phyloP scores from a whole-genome alignment of 2,888 invertebrate genomes.

The Phortica okadai region DNA sequence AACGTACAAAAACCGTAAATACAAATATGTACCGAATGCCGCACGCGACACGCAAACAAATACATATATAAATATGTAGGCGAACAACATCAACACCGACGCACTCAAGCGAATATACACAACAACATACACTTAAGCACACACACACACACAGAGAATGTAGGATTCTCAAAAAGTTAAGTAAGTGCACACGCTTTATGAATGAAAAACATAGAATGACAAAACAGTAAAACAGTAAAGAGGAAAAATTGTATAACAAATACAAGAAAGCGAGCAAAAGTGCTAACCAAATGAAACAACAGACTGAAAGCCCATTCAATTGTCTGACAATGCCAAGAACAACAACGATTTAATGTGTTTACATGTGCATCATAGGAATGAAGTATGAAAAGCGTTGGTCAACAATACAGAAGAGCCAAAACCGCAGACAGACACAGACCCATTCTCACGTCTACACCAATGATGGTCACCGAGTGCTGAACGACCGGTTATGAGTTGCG shows the following conservation, averaged over 20 bases:
- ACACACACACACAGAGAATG: slow-evolving; percentile 24
- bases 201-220: slow-evolving; percentile 40
- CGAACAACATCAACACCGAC: background rate
- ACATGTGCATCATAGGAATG: background rate
- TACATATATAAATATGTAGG: too few species aligned
- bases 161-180: slow-evolving; percentile 18
- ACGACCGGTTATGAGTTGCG: too few species aligned
- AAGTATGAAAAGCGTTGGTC: background rate
- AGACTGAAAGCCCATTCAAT: slow-evolving; percentile 65
- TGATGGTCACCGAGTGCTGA: background rate
- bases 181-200: slow-evolving; percentile 35
- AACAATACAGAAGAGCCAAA: background rate
- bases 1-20: too few species aligned
- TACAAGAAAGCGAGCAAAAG: slow-evolving; percentile 54
- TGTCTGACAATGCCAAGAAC: slow-evolving; percentile 40
- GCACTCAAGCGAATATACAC: background rate
- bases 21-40: too few species aligned
- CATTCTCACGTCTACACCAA: background rate
- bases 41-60: background rate
- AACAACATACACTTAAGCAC: slow-evolving; percentile 9
- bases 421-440: background rate
- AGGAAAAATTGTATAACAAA: slow-evolving; percentile 17
- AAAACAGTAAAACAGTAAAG: slow-evolving; percentile 30
- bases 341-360: slow-evolving; percentile 17
- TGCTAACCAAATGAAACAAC: slow-evolving; percentile 51